These are phyloP conservation scores for Steatocranus sp. DNA, from an alignment of 2,797 vertebrate genomes.

Conservation along the genomic window DNA sequence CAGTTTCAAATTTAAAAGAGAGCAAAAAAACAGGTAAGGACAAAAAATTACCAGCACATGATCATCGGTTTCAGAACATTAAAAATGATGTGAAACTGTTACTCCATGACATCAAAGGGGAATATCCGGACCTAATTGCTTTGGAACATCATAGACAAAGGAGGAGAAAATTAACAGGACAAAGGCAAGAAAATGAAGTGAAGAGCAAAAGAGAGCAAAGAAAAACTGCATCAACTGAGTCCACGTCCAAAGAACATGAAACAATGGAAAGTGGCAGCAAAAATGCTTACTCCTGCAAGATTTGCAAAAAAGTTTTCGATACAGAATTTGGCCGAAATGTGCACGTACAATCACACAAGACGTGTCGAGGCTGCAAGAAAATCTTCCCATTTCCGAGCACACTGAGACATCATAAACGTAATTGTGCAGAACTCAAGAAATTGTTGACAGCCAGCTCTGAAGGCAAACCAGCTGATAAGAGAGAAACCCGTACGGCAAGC, in stretches of 20 bases:
- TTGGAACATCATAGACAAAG: background rate
- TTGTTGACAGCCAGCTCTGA: background rate
- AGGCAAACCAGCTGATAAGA: background rate
- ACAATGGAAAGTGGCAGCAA: rapidly evolving
- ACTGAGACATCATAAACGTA: background rate
- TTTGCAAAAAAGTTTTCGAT: slow-evolving; percentile 34
- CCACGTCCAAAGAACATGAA: background rate
- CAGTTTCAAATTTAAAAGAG: slow-evolving; percentile 2
- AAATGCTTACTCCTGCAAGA: background rate
- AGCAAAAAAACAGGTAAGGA: background rate
- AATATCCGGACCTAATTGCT: background rate
- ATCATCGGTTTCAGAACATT: background rate
- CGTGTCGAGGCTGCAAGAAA: slow-evolving; percentile 39
- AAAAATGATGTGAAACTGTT: background rate
- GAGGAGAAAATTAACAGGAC: background rate
- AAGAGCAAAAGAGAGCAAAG: background rate
- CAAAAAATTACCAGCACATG: rapidly evolving
- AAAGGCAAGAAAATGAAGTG: background rate
- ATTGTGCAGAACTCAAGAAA: slow-evolving; percentile 1
- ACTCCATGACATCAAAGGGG: background rate
- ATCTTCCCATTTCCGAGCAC: background rate
- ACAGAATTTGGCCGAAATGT: background rate
- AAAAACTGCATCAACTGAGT: background rate
- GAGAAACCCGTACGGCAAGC: background rate
- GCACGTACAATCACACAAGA: slow-evolving; percentile 35